Evolutionary conservation across 2,797 vertebrate genomes (phyloP).

Genomic region (Poecilia wingei): DNA sequence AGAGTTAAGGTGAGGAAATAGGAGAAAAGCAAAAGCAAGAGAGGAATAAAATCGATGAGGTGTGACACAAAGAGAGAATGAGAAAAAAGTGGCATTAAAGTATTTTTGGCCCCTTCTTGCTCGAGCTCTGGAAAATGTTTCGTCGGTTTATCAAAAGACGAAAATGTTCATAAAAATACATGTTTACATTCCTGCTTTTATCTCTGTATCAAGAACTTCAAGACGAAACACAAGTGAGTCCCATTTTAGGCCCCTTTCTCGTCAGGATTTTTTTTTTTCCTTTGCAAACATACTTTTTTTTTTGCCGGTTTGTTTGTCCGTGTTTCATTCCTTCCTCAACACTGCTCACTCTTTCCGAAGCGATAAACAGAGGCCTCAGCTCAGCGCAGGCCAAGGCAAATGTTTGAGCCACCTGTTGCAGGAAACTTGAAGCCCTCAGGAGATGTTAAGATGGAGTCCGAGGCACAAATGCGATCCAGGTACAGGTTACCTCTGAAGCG

Average conservation of each 20-base stretch:
- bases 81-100: slow-evolving; percentile 25
- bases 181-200: slow-evolving; percentile 66
- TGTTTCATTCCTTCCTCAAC: slow-evolving; percentile 35
- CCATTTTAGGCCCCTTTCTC: slow-evolving; percentile 16
- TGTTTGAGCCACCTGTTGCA: slow-evolving; percentile 87
- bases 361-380: slow-evolving; percentile 82
- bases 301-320: slow-evolving; percentile 17
- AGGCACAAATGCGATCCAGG: slow-evolving; percentile 67
- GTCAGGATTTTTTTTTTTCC: slow-evolving; percentile 31
- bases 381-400: slow-evolving; percentile 83
- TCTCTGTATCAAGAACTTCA: slow-evolving; percentile 27
- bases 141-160: slow-evolving; percentile 51
- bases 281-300: slow-evolving; percentile 18
- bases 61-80: slow-evolving; percentile 30
- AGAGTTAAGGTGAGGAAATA: slow-evolving; percentile 57
- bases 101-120: slow-evolving; percentile 37
- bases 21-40: slow-evolving; percentile 41
- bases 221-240: slow-evolving; percentile 39
- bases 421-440: slow-evolving; percentile 82
- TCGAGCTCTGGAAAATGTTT: slow-evolving; percentile 64
- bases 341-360: slow-evolving; percentile 67
- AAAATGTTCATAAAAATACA: slow-evolving; percentile 48
- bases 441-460: slow-evolving; percentile 73
- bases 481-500: slow-evolving; percentile 62
- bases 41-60: slow-evolving; percentile 40